phyloP scores from a whole-genome alignment of 1,140 invertebrate species.

The Macrobrachium rosenbergii region DNA sequence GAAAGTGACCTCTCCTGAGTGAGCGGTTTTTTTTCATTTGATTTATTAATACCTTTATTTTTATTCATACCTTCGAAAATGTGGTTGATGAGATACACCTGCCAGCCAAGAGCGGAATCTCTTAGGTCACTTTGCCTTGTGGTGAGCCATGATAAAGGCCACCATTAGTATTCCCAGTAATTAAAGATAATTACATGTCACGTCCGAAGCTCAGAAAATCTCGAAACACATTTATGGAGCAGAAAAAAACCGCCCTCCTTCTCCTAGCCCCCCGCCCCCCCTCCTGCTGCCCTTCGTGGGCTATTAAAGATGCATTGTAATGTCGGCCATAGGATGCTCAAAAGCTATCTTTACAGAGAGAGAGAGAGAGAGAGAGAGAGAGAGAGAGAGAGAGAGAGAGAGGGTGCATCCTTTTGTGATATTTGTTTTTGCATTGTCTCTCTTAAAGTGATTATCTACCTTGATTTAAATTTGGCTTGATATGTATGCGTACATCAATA shows the following conservation, averaged over 20 bases:
- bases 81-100: background rate
- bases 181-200: slow-evolving; percentile 41
- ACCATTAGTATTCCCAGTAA: slow-evolving; percentile 41
- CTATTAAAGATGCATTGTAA: slow-evolving; percentile 32
- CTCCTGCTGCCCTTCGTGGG: slow-evolving; percentile 23
- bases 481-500: slow-evolving; percentile 23
- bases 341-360: background rate
- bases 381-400: background rate
- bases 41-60: too few species aligned
- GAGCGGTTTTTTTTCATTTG: too few species aligned
- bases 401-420: too few species aligned
- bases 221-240: slow-evolving; percentile 39
- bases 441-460: background rate
- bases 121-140: background rate
- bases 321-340: slow-evolving; percentile 8
- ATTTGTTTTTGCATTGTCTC: background rate
- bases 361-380: background rate
- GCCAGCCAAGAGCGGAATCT: background rate
- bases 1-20: too few species aligned
- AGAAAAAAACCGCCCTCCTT: background rate
- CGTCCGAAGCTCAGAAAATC: slow-evolving; percentile 37
- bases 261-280: background rate
- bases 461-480: slow-evolving; percentile 18
- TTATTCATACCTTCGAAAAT: too few species aligned
- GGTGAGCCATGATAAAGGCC: slow-evolving; percentile 18